Base-by-base conservation (phyloP, 1,140 invertebrate genomes). In the Amyelois transitella region DNA sequence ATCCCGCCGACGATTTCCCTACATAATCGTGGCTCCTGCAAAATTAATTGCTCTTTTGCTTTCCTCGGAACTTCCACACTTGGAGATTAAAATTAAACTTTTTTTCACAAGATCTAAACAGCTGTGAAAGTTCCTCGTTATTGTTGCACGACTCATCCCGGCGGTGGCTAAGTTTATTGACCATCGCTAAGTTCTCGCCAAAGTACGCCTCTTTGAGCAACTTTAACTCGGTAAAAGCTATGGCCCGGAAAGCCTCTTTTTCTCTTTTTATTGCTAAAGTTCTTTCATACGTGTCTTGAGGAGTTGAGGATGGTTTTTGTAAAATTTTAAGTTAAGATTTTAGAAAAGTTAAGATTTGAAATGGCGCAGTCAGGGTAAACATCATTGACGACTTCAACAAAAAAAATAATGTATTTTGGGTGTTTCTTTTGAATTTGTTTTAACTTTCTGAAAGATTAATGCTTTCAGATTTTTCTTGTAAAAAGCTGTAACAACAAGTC, bases 191-290 rank as follows among this genome's bases (percentile, higher is more conserved):
- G 55, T 73, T 67, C 66, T 62, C 60, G 60, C 55, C 60, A 32
- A 64, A 72, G 72, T 66, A 66, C 73, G 69, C 72, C 71, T 73
- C 76, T 85, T 82, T 80, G 73, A 77, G 63, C 65, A 82, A 81
- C 67, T 80, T 74, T 75, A 79, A 76, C 76, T 81, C 59, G 60
- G 66, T 77, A 76, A 81, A 76, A 76, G 81, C 78, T 73, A 70
- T 66, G 66, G 67, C 60, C 66, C 64, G 64, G 58, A 67, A 69
- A 75, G 72, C 72, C 71, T 69, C 72, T 75, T 81, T 83, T 80
- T 74, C 66, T 62, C 68, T 58, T 81, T 85, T 83, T 85, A 85
- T 85, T 85, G 73, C 69, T 60, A 77, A 84, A 84, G 64, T 81
- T 84, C 65, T 69, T 69, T 77, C 69, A 80, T 76, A 79, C 75